Evolutionary conservation across 2,797 vertebrate genomes (phyloP).

Genomic region (Enteromius viviparus): DNA sequence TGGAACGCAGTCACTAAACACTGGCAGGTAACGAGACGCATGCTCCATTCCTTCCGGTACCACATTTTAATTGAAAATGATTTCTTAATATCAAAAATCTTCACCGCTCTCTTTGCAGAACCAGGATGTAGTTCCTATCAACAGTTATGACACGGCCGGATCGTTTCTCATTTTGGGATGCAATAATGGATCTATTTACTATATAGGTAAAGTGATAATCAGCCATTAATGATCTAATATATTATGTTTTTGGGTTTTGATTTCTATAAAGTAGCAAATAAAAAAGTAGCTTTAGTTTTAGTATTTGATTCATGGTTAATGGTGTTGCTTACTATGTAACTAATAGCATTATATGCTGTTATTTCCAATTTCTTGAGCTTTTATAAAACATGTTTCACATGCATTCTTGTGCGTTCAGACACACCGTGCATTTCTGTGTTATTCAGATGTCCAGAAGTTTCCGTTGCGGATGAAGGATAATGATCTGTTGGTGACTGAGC

Average conservation of each 20-base stretch:
- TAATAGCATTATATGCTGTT: neutral
- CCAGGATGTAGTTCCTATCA: slow-evolving; percentile 92
- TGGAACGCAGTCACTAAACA: slow-evolving; percentile 96
- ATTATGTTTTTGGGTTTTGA: neutral
- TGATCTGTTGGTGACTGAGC: slow-evolving; percentile 90
- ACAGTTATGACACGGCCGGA: slow-evolving; percentile 89
- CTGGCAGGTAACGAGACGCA: slow-evolving; percentile 84
- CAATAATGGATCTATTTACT: slow-evolving; percentile 91
- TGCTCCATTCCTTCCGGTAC: neutral
- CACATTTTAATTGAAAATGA: neutral
- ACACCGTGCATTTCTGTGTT: neutral
- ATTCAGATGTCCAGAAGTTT: slow-evolving; percentile 91
- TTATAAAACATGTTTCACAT: neutral
- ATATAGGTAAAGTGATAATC: slow-evolving; percentile 69
- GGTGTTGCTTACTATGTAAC: too few relatives aligned
- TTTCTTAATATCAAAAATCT: neutral
- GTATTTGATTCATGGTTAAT: neutral
- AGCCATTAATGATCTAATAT: neutral
- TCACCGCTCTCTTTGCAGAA: slow-evolving; percentile 73
- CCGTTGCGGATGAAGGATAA: slow-evolving; percentile 95
- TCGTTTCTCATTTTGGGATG: slow-evolving; percentile 92
- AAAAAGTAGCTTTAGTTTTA: neutral
- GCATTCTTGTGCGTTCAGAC: neutral
- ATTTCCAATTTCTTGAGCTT: neutral
- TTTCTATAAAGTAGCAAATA: neutral